These are phyloP conservation scores for Beris morrisii DNA, from an alignment of 2,888 invertebrate genomes.

Conservation along the genomic window DNA sequence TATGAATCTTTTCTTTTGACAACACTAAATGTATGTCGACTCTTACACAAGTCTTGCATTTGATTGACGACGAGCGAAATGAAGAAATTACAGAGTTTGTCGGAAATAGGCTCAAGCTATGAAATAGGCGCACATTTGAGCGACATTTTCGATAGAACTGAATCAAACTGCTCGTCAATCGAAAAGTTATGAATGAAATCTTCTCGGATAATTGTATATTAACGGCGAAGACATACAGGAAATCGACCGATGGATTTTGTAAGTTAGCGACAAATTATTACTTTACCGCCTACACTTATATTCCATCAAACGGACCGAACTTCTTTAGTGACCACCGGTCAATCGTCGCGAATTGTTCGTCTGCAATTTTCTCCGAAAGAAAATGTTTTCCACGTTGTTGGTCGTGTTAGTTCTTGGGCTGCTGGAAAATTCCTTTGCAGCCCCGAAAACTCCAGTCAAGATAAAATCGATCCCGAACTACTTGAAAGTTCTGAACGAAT, in stretches of 20 bases:
- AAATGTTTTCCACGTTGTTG: conserved; percentile 33
- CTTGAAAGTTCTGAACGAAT: conserved; percentile 48
- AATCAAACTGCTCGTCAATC: background rate
- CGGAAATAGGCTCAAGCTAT: background rate
- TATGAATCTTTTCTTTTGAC: too few relatives aligned
- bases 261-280: conserved; percentile 38
- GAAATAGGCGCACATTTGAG: background rate
- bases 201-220: conserved; percentile 12
- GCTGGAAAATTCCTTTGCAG: conserved; percentile 18
- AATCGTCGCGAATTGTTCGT: conserved; percentile 33
- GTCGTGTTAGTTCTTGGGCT: conserved; percentile 34
- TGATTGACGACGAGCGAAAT: too few relatives aligned
- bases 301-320: conserved; percentile 10
- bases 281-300: conserved; percentile 33
- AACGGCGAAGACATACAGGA: conserved; percentile 10
- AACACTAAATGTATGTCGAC: too few relatives aligned
- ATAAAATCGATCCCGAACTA: conserved; percentile 48
- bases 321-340: conserved; percentile 36
- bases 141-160: background rate
- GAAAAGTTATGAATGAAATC: conserved; percentile 10
- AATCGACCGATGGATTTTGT: conserved; percentile 25
- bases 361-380: background rate
- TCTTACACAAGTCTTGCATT: too few relatives aligned
- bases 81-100: too few relatives aligned
- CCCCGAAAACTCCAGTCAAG: conserved; percentile 39